phyloP scores from a whole-genome alignment of 2,113 vertebrate species.

The Microcebus lehilahytsara region DNA sequence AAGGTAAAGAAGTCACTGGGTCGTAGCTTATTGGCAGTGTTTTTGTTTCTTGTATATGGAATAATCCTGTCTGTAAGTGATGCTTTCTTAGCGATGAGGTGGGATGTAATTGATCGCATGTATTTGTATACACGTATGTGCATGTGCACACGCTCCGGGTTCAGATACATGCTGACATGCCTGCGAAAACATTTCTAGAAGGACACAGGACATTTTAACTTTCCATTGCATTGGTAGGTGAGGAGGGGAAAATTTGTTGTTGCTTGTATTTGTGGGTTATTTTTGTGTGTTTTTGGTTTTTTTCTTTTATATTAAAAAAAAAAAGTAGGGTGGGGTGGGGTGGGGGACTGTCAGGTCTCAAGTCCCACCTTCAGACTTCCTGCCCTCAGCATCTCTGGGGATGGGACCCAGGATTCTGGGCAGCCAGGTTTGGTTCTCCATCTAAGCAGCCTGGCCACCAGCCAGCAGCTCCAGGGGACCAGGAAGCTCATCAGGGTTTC shows the following conservation, averaged over 20 bases:
- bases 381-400: not conserved
- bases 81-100: not conserved
- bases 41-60: not conserved
- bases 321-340: not conserved
- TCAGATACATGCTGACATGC: not conserved
- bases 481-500: not conserved
- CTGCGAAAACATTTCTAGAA: not conserved
- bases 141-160: too few relatives aligned
- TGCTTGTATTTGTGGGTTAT: not conserved
- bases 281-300: not conserved
- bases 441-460: not conserved
- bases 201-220: not conserved
- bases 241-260: not conserved
- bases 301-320: not conserved
- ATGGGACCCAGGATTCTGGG: not conserved
- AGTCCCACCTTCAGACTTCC: not conserved
- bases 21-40: not conserved
- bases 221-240: not conserved
- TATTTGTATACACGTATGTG: fast-evolving
- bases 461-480: not conserved
- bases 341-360: not conserved
- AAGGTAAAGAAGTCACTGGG: not conserved
- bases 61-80: not conserved
- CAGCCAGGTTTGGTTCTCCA: not conserved
- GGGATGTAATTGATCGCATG: not conserved